Evolutionary conservation across 2,888 invertebrate genomes (phyloP).

Genomic region (Lasioglossum villosulum): DNA sequence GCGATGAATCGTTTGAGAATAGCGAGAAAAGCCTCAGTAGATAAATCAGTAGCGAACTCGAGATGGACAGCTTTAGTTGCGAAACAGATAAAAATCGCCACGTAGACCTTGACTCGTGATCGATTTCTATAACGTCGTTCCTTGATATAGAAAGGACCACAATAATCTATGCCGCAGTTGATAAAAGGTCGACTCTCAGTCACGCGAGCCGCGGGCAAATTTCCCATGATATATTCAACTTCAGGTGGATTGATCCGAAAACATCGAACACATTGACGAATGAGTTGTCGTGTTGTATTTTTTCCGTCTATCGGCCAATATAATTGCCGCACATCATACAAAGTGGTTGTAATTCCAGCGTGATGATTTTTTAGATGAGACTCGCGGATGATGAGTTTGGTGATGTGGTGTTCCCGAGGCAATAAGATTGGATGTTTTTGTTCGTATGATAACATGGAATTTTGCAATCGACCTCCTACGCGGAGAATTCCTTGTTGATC

Average conservation of each 20-base stretch:
- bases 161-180: no score
- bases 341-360: not conserved
- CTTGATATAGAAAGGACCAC: no score
- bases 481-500: no score
- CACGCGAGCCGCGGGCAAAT: not conserved
- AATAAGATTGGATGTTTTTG: slow-evolving; percentile 19
- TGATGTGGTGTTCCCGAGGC: not conserved
- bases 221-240: not conserved
- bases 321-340: not conserved
- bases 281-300: not conserved
- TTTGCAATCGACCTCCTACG: not conserved
- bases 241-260: not conserved
- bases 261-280: slow-evolving; percentile 21
- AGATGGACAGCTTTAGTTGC: not conserved
- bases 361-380: not conserved
- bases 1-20: not conserved
- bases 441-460: not conserved
- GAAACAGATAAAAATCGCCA: not conserved
- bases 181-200: not conserved
- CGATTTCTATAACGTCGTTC: not conserved
- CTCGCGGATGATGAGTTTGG: not conserved
- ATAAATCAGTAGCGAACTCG: not conserved
- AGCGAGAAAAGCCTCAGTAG: not conserved
- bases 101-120: not conserved
- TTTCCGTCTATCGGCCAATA: slow-evolving; percentile 29